Base-by-base conservation (phyloP, 2,113 vertebrate species). In the Zosterops hypoxanthus region DNA sequence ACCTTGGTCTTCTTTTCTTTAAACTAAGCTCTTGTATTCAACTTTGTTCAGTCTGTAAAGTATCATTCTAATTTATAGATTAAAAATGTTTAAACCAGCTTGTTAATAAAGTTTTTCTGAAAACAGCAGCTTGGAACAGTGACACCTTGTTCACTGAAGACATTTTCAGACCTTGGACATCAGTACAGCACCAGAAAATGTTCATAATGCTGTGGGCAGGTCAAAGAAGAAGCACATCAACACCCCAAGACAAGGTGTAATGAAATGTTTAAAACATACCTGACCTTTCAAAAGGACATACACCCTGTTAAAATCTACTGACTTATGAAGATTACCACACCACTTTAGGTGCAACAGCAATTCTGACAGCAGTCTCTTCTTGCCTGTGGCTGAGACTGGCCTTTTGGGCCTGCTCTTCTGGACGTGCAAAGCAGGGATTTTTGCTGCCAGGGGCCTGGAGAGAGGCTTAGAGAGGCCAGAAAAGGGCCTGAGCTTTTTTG, bases 221-320 rank as follows among this genome's bases (percentile, higher is more conserved):
- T 56, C 65, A 70, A 87, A 88, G 34, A 55, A 78, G 76, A 75
- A 93, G 79, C 71, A 64, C 60, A 75, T 64, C 69, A 92, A 89
- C 42, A 52, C 44, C 25, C 1, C 8, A 78, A 84, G 69, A 93
- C 44, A 73, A 71, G 68, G 70, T 61, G 86, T 84, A 96, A 78
- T 82, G 60, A 80, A 96, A 95, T 66, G 71, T 92, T 90, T 96
- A 96, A 97, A 96, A 93, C 78, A 65, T 44, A 85, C 20, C 75
- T 92, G 94, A 96, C 94, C 92, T 97, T 96, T 97, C 60, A 76
- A 96, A 97, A 96, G 90, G 93, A 94, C 90, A 91, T 4, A n/a
- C 11, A 84, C 65, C 61, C 55, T 77, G 84, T 92, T 95, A 97
- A 95, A 95, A 90, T 90, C 61, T 91, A 72, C 88, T 87, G 83